Conservation (phyloP, 2,888 invertebrate species). For the Drosophila peninsularis region DNA sequence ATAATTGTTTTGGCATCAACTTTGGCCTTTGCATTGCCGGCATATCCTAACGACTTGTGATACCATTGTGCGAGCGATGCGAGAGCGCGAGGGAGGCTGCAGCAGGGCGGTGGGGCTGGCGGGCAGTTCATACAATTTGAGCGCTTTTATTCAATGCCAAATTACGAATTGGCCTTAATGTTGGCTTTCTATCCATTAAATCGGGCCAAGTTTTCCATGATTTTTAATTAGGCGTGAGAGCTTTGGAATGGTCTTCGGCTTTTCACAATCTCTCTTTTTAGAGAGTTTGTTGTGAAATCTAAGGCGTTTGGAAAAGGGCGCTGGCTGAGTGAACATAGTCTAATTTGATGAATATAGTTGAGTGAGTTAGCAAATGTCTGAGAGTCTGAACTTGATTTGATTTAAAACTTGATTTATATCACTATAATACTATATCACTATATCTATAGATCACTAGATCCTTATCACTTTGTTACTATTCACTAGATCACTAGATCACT, state of each 20-base stretch:
- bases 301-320: neutral
- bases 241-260: slow-evolving; percentile 21
- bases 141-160: slow-evolving; percentile 22
- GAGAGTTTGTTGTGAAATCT: neutral
- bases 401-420: no score
- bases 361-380: no score
- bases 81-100: neutral
- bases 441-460: no score
- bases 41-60: slow-evolving; percentile 22
- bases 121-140: neutral
- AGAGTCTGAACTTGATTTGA: no score
- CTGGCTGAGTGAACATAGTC: no score
- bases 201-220: slow-evolving; percentile 18
- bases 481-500: no score
- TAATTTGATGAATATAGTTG: no score
- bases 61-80: slow-evolving; percentile 10
- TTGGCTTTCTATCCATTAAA: slow-evolving; percentile 9
- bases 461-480: no score
- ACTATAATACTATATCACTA: no score
- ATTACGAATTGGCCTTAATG: slow-evolving; percentile 30
- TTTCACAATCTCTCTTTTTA: neutral
- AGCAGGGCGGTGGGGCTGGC: neutral
- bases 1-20: slow-evolving; percentile 44
- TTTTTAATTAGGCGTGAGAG: slow-evolving; percentile 66
- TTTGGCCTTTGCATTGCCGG: slow-evolving; percentile 37